Percentiles rank a stretch among this genome's conserved stretches.
phyloP scores from a whole-genome alignment of 2,113 vertebrate genomes.

The Ictidomys tridecemlineatus region DNA sequence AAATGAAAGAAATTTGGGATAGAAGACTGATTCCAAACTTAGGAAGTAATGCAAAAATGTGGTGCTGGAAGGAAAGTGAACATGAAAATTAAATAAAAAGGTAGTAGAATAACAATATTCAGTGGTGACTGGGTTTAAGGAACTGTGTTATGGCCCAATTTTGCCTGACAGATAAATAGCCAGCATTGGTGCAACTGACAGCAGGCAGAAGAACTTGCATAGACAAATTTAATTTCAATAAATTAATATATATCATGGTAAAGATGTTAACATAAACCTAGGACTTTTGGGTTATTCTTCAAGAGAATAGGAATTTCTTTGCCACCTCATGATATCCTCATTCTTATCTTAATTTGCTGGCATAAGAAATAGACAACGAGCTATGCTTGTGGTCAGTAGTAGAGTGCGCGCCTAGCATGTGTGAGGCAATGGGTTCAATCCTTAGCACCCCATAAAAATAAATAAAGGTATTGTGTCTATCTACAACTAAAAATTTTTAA shows the following conservation, averaged over 20 bases:
- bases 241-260: neutral
- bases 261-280: neutral
- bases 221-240: conserved; percentile 20
- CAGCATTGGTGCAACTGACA: too few relatives aligned
- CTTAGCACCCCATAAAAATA: too few relatives aligned
- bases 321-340: neutral
- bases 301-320: neutral
- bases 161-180: neutral
- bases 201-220: neutral
- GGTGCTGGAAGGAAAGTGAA: neutral
- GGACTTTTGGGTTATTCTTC: neutral
- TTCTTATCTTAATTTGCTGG: neutral
- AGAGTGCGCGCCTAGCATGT: too few relatives aligned
- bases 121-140: neutral
- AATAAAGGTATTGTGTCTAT: too few relatives aligned
- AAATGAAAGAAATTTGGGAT: neutral
- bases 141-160: neutral
- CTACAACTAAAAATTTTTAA: too few relatives aligned
- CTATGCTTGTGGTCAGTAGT: too few relatives aligned
- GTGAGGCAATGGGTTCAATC: too few relatives aligned
- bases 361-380: neutral
- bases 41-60: neutral
- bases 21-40: neutral
- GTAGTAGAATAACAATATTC: neutral
- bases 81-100: neutral